Evolutionary conservation across 1,140 invertebrate species (phyloP), one percentile per base, ranked within the genome.

Genomic region (Sycobia sp.): DNA sequence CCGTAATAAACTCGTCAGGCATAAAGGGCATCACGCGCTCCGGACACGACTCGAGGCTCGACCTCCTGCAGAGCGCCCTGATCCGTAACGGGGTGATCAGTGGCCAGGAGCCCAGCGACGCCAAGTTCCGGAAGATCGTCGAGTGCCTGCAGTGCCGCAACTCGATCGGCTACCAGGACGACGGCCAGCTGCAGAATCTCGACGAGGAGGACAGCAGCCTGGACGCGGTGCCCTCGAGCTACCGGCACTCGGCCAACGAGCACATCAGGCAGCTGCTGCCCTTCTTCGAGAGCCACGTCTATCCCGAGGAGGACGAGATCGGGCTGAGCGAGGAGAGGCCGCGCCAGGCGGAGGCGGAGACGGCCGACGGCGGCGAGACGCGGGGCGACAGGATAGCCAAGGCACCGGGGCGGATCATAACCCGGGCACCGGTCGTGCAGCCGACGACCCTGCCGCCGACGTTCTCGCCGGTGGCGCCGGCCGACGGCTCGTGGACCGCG

Each of bases 101-200:
- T n/a, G n/a, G n/a, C n/a, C n/a, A n/a, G n/a, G 61, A 62, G 13
- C n/a, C 61, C 13, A 56, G 39, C 1, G 44, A 56, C 7, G 22
- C 18, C 1, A 55, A 55, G 10, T 50, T 56, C 16, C 36, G 20
- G 3, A 56, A 53, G 13, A 51, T 64, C n/a, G 0, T 57, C 4
- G 62, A 64, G 10, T 64, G 62, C 22, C 38, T 64, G 0, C 54
- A 58, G 11, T 64, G 62, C 20, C 36, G 29, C 0, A 44, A 64
- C 18, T 3, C 20, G 2, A 41, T 62, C 7, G 44, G 23, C 16
- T n/a, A 46, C n/a, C 25, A 41, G 8, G 25, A 51, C 8, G n/a
- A n/a, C n/a, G n/a, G n/a, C n/a, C n/a, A n/a, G n/a, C n/a, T n/a
- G n/a, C n/a, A n/a, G n/a, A n/a, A n/a, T n/a, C n/a, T n/a, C n/a